Conservation (phyloP, 2,797 vertebrate genomes). For the Protonibea diacanthus region DNA sequence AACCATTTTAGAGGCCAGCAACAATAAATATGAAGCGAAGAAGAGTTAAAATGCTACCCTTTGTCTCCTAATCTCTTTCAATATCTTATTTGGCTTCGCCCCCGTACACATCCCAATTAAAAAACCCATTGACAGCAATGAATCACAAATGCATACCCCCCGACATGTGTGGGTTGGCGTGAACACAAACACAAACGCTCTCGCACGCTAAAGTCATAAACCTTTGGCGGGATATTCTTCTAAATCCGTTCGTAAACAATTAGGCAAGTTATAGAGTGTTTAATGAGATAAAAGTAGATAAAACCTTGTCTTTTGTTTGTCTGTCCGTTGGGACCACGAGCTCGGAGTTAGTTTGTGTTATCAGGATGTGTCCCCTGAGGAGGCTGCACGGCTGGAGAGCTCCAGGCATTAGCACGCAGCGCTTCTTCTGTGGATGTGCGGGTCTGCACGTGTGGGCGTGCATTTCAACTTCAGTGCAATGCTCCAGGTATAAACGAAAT, state of each 20-base stretch:
- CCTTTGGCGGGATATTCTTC: conserved; percentile 76
- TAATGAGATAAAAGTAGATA: conserved; percentile 87
- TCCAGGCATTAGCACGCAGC: conserved; percentile 70
- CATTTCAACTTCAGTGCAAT: conserved; percentile 52
- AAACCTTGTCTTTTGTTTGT: conserved; percentile 83
- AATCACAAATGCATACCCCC: conserved; percentile 53
- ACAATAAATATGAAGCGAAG: conserved; percentile 29
- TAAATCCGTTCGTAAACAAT: conserved; percentile 86
- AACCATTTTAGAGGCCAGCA: conserved; percentile 42
- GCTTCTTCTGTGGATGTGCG: conserved; percentile 39
- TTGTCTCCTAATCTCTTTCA: conserved; percentile 73
- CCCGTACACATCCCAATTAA: conserved; percentile 78
- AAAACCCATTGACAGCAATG: conserved; percentile 70
- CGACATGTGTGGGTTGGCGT: conserved; percentile 39
- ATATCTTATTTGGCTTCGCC: conserved; percentile 73
- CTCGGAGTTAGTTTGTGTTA: conserved; percentile 73
- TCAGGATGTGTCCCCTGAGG: conserved; percentile 69
- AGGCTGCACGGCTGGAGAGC: conserved; percentile 69
- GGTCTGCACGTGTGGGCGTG: conserved; percentile 41
- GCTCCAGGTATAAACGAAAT: conserved; percentile 58
- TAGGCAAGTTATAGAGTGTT: conserved; percentile 85
- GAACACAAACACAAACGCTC: conserved; percentile 35
- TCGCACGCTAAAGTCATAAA: conserved; percentile 66
- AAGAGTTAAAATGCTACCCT: conserved; percentile 58
- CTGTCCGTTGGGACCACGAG: conserved; percentile 70